Evolutionary conservation across 1,140 invertebrate genomes (phyloP).

Genomic region (Aleiodes sp.): DNA sequence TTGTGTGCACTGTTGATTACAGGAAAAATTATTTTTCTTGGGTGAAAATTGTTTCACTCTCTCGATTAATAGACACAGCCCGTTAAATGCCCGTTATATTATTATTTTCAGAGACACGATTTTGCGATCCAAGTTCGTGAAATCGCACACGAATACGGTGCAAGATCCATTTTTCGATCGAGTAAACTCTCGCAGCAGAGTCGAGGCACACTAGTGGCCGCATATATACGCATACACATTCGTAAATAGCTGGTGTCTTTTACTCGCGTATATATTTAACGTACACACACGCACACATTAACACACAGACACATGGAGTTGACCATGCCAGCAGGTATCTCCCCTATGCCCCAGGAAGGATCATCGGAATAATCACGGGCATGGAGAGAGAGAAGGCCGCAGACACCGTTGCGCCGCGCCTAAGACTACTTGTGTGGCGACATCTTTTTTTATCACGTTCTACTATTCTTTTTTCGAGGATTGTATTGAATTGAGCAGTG

Average conservation of each 20-base stretch:
- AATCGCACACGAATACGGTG: conserved; percentile 41
- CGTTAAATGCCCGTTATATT: conserved; percentile 33
- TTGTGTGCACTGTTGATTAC: conserved; percentile 19
- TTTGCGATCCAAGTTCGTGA: conserved; percentile 36
- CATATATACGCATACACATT: conserved; percentile 11
- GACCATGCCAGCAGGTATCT: too few species aligned
- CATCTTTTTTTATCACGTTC: too few species aligned
- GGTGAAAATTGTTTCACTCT: not conserved
- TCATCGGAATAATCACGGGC: too few species aligned
- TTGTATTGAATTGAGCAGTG: too few species aligned
- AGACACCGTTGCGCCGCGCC: too few species aligned
- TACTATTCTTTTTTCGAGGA: too few species aligned
- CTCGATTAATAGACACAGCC: conserved; percentile 9
- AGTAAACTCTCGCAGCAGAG: conserved; percentile 23
- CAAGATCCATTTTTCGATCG: conserved; percentile 51
- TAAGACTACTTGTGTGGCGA: too few species aligned
- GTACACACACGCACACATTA: too few species aligned
- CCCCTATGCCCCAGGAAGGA: too few species aligned
- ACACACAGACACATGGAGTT: too few species aligned
- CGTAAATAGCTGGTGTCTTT: not conserved
- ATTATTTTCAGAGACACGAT: conserved; percentile 33
- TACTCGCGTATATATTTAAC: not conserved
- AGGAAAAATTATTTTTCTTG: not conserved
- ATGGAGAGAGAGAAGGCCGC: too few species aligned
- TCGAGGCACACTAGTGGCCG: not conserved